These are phyloP conservation scores for Grus americana DNA, from an alignment of 2,113 vertebrate genomes.

Conservation along the genomic window DNA sequence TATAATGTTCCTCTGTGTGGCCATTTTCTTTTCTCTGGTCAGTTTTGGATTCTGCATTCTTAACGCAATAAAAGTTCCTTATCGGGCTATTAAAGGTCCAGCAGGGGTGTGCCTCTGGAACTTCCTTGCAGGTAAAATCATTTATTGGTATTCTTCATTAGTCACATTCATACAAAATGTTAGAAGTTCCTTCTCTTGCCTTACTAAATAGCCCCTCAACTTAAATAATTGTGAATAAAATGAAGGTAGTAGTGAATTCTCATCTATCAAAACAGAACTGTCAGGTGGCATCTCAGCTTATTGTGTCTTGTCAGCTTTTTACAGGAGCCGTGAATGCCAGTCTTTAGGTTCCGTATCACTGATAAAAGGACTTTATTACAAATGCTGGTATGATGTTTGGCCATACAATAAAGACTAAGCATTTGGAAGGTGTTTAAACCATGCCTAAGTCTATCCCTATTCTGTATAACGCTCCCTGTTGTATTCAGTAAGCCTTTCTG, in stretches of 20 bases:
- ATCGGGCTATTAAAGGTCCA: slow-evolving; percentile 91
- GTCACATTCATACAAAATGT: not conserved
- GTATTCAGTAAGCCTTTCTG: not conserved
- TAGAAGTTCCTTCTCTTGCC: not conserved
- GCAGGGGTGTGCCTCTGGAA: slow-evolving; percentile 96
- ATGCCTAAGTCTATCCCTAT: not conserved
- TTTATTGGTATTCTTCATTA: not conserved
- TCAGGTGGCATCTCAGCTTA: not conserved
- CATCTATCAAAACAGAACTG: not conserved
- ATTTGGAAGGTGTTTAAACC: not conserved
- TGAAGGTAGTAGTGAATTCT: not conserved
- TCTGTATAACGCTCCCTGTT: not conserved
- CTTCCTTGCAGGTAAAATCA: slow-evolving; percentile 81
- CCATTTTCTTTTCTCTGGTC: slow-evolving; percentile 86
- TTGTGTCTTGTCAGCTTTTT: not conserved
- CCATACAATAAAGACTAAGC: not conserved
- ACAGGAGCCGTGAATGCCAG: not conserved
- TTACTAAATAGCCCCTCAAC: not conserved
- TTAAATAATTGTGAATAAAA: not conserved
- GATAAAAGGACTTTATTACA: not conserved
- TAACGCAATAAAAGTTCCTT: slow-evolving; percentile 90
- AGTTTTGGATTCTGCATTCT: slow-evolving; percentile 93
- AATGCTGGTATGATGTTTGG: not conserved
- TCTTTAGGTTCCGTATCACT: not conserved
- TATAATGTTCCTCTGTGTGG: slow-evolving; percentile 87